A percentile compares a stretch with the other conserved stretches of the same genome.
phyloP scores from a whole-genome alignment of 2,797 vertebrate genomes.

The Graptemys geographica region DNA sequence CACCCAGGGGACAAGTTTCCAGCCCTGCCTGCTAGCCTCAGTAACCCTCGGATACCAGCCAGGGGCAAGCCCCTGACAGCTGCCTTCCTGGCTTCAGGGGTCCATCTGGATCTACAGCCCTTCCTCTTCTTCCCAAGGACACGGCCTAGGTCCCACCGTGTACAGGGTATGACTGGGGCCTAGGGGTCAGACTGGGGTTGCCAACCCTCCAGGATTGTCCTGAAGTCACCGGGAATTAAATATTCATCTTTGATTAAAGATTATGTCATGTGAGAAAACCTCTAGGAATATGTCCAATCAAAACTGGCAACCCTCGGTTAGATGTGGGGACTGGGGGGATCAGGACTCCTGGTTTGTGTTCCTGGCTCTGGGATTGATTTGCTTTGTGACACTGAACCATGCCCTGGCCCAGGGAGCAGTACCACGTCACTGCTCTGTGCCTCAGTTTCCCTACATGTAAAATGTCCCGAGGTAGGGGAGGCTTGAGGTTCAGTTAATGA shows the following conservation, averaged over 20 bases:
- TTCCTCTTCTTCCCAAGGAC: not conserved
- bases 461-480: not conserved
- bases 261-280: no score
- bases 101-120: not conserved
- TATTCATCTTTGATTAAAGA: no score
- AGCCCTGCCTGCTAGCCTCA: not conserved
- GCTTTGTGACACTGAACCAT: not conserved
- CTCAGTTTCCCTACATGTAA: not conserved
- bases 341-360: not conserved
- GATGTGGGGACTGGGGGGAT: not conserved
- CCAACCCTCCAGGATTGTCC: no score
- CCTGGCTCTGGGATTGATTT: not conserved
- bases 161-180: not conserved
- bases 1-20: not conserved
- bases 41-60: not conserved
- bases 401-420: not conserved
- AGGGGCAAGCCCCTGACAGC: not conserved
- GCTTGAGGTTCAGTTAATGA: not conserved
- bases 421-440: not conserved
- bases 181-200: not conserved
- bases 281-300: not conserved
- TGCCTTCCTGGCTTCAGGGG: no score
- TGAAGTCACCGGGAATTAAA: no score
- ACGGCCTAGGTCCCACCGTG: not conserved
- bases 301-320: no score